phyloP scores from a whole-genome alignment of 2,888 invertebrate genomes.

The Apodemia duryi region DNA sequence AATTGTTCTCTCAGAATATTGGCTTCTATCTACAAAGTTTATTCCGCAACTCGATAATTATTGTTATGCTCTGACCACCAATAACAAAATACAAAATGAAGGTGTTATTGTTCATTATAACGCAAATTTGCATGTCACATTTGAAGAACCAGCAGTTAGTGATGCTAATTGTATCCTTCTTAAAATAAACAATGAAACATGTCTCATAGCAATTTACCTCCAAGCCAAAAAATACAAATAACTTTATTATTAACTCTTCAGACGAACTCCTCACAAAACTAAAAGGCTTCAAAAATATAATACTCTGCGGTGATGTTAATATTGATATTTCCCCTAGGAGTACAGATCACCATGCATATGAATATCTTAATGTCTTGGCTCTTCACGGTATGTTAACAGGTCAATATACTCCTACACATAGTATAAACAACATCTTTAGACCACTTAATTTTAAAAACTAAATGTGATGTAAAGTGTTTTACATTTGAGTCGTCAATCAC shows the following conservation, averaged over 20 bases:
- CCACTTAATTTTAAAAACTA: not conserved
- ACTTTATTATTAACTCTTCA: not conserved
- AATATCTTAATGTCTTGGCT: not conserved
- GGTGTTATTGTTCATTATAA: constrained; percentile 32
- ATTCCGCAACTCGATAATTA: constrained; percentile 30
- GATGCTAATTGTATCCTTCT: constrained; percentile 31
- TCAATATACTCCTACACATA: not conserved
- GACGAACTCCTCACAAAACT: not conserved
- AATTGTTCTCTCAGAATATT: constrained; percentile 33
- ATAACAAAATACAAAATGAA: constrained; percentile 32
- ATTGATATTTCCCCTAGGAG: not conserved
- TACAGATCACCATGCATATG: not conserved
- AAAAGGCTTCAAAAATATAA: not conserved
- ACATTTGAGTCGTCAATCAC: not conserved
- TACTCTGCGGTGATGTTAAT: not conserved
- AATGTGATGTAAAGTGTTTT: not conserved
- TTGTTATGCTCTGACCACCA: constrained; percentile 18
- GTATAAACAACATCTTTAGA: not conserved
- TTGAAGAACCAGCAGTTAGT: constrained; percentile 25
- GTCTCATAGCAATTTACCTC: constrained; percentile 27
- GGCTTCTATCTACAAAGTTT: constrained; percentile 24
- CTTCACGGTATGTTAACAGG: not conserved
- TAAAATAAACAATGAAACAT: constrained; percentile 17
- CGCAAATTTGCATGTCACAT: constrained; percentile 8
- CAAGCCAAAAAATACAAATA: not conserved